A percentile compares a stretch with the other conserved stretches of the same genome.
phyloP scores from a whole-genome alignment of 2,888 invertebrate genomes.

The Bembecia ichneumoniformis region DNA sequence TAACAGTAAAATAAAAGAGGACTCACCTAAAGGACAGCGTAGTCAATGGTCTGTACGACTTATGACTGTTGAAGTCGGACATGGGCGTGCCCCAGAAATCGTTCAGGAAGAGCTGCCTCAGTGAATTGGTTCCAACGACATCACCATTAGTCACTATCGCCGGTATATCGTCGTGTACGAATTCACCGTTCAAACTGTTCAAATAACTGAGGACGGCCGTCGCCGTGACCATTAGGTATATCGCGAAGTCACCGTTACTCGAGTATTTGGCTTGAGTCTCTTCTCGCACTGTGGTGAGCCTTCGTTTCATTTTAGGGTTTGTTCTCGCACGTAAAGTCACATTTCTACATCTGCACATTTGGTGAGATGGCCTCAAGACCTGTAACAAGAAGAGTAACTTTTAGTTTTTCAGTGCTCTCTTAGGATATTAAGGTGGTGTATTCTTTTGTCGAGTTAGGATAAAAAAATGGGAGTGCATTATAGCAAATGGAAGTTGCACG shows the following conservation, averaged over 20 bases:
- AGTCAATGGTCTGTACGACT: constrained; percentile 88
- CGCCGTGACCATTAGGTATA: constrained; percentile 76
- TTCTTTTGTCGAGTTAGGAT: too few species aligned
- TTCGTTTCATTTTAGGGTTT: constrained; percentile 63
- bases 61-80: constrained; percentile 85
- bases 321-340: constrained; percentile 38
- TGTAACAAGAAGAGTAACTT: constrained; percentile 32
- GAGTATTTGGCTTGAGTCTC: constrained; percentile 30
- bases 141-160: constrained; percentile 87
- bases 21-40: constrained; percentile 88
- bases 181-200: constrained; percentile 84
- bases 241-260: constrained; percentile 63
- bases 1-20: background rate
- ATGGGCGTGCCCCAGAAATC: constrained; percentile 93
- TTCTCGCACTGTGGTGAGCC: constrained; percentile 52
- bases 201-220: constrained; percentile 80
- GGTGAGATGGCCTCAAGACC: constrained; percentile 19
- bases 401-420: too few species aligned
- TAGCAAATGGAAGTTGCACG: too few species aligned
- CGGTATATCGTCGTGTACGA: constrained; percentile 91
- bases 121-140: constrained; percentile 77
- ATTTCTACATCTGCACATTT: constrained; percentile 65
- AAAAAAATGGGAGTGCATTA: too few species aligned
- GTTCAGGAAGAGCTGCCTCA: constrained; percentile 77
- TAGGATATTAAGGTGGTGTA: too few species aligned